phyloP scores from a whole-genome alignment of 2,113 vertebrate species.

The Protobothrops mucrosquamatus region DNA sequence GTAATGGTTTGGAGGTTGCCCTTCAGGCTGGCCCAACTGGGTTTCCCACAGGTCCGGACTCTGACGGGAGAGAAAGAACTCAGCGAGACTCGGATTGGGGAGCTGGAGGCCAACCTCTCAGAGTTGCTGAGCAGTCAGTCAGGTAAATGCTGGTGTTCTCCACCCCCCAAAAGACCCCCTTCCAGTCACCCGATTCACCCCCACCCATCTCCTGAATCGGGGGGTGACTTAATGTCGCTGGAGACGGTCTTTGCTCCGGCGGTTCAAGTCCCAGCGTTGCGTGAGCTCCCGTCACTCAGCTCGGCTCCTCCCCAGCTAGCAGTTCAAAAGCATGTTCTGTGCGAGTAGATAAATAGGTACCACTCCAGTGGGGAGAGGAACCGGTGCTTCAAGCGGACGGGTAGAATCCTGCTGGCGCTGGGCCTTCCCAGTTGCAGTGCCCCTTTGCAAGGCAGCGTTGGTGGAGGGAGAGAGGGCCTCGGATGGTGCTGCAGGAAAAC shows the following conservation, averaged over 20 bases:
- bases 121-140: slow-evolving; percentile 74
- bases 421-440: too few relatives aligned
- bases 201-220: not conserved
- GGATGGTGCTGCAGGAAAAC: too few relatives aligned
- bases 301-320: too few relatives aligned
- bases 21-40: rapidly evolving
- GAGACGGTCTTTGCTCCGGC: not conserved
- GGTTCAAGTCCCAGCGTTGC: not conserved
- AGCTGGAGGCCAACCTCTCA: slow-evolving; percentile 78
- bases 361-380: too few relatives aligned
- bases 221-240: not conserved
- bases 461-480: too few relatives aligned
- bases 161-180: not conserved
- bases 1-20: not conserved
- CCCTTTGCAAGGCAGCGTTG: too few relatives aligned
- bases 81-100: slow-evolving; percentile 71
- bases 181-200: not conserved
- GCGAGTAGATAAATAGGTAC: too few relatives aligned
- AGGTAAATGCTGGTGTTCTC: slow-evolving; percentile 65
- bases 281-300: not conserved
- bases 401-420: too few relatives aligned
- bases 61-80: slow-evolving; percentile 84
- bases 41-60: slow-evolving; percentile 71
- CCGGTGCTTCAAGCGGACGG: too few relatives aligned
- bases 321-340: too few relatives aligned